Base-by-base conservation (phyloP, 2,888 invertebrate genomes). In the Lucinisca nassula region DNA sequence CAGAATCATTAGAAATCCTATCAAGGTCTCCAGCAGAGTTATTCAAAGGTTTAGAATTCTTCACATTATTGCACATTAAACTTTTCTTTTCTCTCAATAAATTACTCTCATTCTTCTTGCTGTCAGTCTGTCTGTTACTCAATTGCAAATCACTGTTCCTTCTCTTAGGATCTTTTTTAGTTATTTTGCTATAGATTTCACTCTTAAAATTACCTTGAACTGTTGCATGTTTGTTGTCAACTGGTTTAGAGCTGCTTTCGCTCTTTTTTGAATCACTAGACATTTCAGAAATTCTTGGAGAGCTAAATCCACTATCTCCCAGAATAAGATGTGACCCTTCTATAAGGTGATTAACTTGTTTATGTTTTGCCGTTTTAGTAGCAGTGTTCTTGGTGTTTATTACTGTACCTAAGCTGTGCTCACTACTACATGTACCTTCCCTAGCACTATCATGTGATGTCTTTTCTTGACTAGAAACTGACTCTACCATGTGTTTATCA, bases 281-380 rank as follows among this genome's bases (percentile, higher is more conserved):
- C 40, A 79, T 85, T 73, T 92, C 92, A 14, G 85, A 82, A 27
- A 92, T 85, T 17, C 93, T 58, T 0, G 95, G 94, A 8, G 94
- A 94, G 82, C 92, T 93, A 87, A 94, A 93, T 2, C 94, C 94
- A 90, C 94, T 95, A 79, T 95, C 95, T 14, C 92, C 92, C 0
- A 93, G 87, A 38, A 88, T 89, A n/a, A 92, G 35, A 40, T 89
- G 78, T 0, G 90, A 84, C 27, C 92, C 90, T 2, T 84, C 82
- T 10, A 88, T 87, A 10, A 93, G 74, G 27, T 87, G 87, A 30
- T 92, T 89, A 0, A 90, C 45, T 10, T 83, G 83, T 79, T 88
- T 90, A 72, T 88, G 84, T 10, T 77, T 80, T 12, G 49, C 61
- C 27, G 55, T 27, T 74, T 4, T 85, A 40, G 55, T 40, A 67